A percentile compares a stretch with the other conserved stretches of the same genome.
phyloP scores from a whole-genome alignment of 2,113 vertebrate species.

The Riparia riparia region DNA sequence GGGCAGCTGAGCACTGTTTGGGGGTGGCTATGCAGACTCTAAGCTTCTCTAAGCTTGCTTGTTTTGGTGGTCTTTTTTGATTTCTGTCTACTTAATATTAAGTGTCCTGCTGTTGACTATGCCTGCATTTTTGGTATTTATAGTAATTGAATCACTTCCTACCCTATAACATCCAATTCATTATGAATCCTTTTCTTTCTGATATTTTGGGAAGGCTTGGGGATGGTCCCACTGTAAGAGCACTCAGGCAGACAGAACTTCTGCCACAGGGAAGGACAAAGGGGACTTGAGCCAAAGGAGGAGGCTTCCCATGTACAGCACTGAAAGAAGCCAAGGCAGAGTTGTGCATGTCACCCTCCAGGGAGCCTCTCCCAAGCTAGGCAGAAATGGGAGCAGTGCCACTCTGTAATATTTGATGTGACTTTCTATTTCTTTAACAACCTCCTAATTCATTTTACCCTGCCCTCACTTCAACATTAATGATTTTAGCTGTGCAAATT shows the following conservation, averaged over 20 bases:
- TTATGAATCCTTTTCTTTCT: not conserved
- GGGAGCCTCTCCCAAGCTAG: not conserved
- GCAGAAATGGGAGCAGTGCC: not conserved
- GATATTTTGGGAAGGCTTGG: not conserved
- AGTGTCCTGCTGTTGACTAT: not conserved
- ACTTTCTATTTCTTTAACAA: not conserved
- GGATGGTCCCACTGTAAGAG: not conserved
- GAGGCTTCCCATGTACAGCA: fast-evolving
- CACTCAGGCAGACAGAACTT: not conserved
- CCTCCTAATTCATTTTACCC: not conserved
- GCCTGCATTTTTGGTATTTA: not conserved
- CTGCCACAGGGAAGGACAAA: not conserved
- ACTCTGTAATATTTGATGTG: not conserved
- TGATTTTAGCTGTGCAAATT: not conserved
- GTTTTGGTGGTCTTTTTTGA: not conserved
- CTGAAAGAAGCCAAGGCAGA: not conserved
- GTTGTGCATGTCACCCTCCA: not conserved
- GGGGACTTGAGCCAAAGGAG: not conserved
- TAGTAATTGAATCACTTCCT: not conserved
- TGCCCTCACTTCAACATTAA: not conserved
- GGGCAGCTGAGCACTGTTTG: not conserved
- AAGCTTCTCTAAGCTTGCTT: not conserved
- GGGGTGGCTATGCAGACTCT: not conserved
- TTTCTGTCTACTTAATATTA: not conserved
- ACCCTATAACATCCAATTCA: not conserved